Conservation (phyloP, 2,113 vertebrate species). For the Mionectes macconnelli region DNA sequence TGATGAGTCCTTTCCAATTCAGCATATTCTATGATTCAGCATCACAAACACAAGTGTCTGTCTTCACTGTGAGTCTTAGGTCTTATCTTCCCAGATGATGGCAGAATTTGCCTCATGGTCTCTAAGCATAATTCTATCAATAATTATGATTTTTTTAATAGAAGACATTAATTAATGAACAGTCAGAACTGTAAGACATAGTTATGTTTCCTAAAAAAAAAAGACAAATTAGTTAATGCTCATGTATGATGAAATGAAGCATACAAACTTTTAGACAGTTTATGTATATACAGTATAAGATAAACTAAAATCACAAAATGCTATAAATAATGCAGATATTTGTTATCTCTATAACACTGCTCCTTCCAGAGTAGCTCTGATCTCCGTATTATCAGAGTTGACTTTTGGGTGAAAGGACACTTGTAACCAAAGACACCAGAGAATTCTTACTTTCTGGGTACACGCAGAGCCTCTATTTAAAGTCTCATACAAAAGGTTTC, state of each 20-base stretch:
- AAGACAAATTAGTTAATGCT: not conserved
- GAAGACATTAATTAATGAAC: not conserved
- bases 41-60: not conserved
- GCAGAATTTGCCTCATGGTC: not conserved
- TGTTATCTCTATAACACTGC: not conserved
- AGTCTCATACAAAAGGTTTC: slow-evolving; percentile 42
- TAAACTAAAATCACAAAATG: not conserved
- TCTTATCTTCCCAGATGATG: not conserved
- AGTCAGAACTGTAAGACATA: not conserved
- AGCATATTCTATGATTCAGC: not conserved
- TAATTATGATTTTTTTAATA: not conserved
- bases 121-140: not conserved
- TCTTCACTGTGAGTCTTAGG: not conserved
- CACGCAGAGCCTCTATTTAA: slow-evolving; percentile 32
- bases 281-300: not conserved
- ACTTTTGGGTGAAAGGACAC: not conserved
- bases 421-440: not conserved
- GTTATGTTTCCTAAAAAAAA: not conserved
- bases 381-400: not conserved
- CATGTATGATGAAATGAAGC: not conserved
- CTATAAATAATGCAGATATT: not conserved
- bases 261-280: not conserved
- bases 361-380: not conserved
- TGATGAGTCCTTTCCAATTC: not conserved
- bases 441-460: slow-evolving; percentile 6